These are phyloP conservation scores for Hirtodrosophila duncani DNA, from an alignment of 2,888 invertebrate species.

Conservation along the genomic window DNA sequence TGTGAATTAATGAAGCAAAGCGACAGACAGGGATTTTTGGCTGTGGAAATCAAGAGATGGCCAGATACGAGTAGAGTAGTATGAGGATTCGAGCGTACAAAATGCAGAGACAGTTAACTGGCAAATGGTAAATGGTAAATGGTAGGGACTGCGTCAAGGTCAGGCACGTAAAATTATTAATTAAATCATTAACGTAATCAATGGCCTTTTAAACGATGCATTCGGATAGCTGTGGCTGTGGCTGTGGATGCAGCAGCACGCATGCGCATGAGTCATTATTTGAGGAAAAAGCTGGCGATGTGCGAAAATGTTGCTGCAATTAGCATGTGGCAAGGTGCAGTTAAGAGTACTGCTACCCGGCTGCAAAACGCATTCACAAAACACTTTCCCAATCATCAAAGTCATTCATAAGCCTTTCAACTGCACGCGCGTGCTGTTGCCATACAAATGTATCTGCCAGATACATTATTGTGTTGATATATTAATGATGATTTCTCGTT, in stretches of 20 bases:
- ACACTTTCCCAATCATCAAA: conserved; percentile 72
- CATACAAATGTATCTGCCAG: conserved; percentile 34
- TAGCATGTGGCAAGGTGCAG: conserved; percentile 48
- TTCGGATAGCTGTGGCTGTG: conserved; percentile 29
- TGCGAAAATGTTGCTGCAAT: conserved; percentile 68
- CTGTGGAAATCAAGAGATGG: conserved; percentile 22
- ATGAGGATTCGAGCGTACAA: too few relatives aligned
- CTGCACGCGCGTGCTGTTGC: conserved; percentile 50
- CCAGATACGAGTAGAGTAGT: too few relatives aligned
- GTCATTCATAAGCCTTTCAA: conserved; percentile 66
- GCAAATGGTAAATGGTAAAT: conserved; percentile 14
- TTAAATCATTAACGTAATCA: conserved; percentile 63
- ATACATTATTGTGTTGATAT: conserved; percentile 65
- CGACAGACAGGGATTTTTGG: conserved; percentile 10
- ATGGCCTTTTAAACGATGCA: conserved; percentile 43
- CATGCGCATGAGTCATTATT: conserved; percentile 52
- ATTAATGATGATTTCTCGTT: conserved; percentile 70
- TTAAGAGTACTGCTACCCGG: conserved; percentile 2
- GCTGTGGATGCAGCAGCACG: too few relatives aligned
- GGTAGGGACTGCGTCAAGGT: conserved; percentile 39
- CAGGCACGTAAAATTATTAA: conserved; percentile 49
- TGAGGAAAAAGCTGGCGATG: conserved; percentile 42
- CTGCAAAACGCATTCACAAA: conserved; percentile 48
- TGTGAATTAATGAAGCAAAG: conserved; percentile 54
- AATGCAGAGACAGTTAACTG: conserved; percentile 24